Percentiles rank a stretch among this genome's conserved stretches.
Evolutionary conservation across 2,888 invertebrate species (phyloP).

Genomic region (Drosophila emarginata): DNA sequence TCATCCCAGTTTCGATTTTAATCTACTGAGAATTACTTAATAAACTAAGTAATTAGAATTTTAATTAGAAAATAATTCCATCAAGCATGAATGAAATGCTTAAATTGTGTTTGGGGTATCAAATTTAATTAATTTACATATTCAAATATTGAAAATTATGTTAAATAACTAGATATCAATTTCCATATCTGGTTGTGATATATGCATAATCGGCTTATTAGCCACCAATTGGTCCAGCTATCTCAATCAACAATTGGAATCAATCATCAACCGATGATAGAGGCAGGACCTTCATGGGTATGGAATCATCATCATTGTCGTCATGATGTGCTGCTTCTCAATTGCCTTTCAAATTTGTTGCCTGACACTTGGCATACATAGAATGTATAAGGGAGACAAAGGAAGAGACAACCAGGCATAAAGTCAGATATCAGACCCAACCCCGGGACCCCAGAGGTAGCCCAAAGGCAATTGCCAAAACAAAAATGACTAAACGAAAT

Average conservation of each 20-base stretch:
- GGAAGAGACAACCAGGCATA: constrained; percentile 18
- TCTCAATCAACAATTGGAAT: constrained; percentile 8
- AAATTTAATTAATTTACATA: background rate
- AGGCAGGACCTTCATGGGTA: background rate
- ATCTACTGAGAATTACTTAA: no score
- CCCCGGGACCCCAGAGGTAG: background rate
- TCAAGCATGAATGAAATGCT: background rate
- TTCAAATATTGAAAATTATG: background rate
- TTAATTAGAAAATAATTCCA: constrained; percentile 1
- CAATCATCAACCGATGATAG: constrained; percentile 1
- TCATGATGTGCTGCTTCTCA: constrained; percentile 29
- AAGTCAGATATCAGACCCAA: constrained; percentile 32
- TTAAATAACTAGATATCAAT: background rate
- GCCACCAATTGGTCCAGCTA: background rate
- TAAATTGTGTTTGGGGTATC: background rate
- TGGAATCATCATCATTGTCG: constrained; percentile 41
- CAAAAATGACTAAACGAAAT: constrained; percentile 45
- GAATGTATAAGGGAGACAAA: background rate
- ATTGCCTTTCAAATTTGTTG: constrained; percentile 25
- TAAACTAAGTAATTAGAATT: background rate
- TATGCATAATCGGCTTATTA: background rate
- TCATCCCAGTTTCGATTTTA: background rate
- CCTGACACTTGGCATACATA: constrained; percentile 14
- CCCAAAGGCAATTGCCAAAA: constrained; percentile 15
- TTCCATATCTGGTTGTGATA: background rate